Evolutionary conservation across 2,888 invertebrate genomes (phyloP), one percentile per base, ranked within the genome.

Genomic region (Leucophora obtusa): DNA sequence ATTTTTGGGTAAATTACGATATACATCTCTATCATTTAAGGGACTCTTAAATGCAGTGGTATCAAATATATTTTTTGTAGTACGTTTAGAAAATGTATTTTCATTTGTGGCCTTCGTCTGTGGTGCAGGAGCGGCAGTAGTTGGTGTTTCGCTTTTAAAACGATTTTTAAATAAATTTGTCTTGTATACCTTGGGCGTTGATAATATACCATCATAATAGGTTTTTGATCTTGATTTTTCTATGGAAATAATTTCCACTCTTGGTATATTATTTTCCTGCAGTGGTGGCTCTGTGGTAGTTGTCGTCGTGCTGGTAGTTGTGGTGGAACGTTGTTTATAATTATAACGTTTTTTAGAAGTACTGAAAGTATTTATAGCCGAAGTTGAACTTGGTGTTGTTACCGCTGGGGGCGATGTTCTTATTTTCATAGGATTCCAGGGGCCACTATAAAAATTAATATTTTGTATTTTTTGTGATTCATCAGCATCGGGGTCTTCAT

Each of bases 161-260:
- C 84, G 83, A 59, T 81, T 79, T 21, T 72, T 73, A 11, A 82
- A 69, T 15, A 68, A 58, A 28, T 72, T 79, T 0, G 60, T 9
- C 15, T 72, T 71, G 18, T 74, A 78, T 38, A 70, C n/a, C 66
- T 77, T 82, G 9, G 84, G 80, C 11, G 86, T 85, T 5, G 86
- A 63, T 1, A 86, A 79, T 2, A 90, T 87, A 10, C 91, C 91
- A 47, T 89, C 91, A 78, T 91, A 91, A 68, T 87, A 91, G 74
- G 90, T 89, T 56, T 90, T 87, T 0, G 91, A 91, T 65, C 86
- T 86, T 0, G 91, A 91, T 80, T 90, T 90, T 69, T 90, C 87
- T 35, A 91, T 87, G 2, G 88, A 87, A 2, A 91, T 82, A 15
- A 85, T 84, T 10, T 86, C 85, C 11, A 85, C 62, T 15, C 62